Base-by-base conservation (phyloP, 1,140 invertebrate species). In the Vanessa tameamea region DNA sequence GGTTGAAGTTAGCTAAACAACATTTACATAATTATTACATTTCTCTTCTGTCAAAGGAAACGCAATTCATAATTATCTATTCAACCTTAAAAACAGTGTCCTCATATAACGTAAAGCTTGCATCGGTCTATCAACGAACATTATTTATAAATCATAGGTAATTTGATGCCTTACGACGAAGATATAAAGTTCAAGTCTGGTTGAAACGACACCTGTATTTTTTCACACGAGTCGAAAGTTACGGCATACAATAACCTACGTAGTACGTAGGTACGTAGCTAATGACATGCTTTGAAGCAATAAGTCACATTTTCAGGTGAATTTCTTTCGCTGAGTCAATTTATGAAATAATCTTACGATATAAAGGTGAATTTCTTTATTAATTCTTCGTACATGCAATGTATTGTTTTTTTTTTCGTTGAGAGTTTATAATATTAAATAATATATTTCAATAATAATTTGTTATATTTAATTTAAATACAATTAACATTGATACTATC, bases 181-280 rank as follows among this genome's bases (percentile, higher is more conserved):
- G 31, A 12, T 12, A 16, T 70, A 70, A 50, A 15, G 68, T 61
- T 61, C 26, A 15, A 47, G 8, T 23, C 23, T 47, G 48, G 11
- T 7, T 51, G 23, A 20, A 12, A 11, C 13, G 26, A 9, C 73
- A 75, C 47, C 14, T 75, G 73, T 14, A 8, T 14, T 2, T 13
- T n/a, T 47, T 75, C 73, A 47, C 73, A 75, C 51, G 53, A 57
- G 47, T 15, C 51, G 23, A 14, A 59, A 37, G 51, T 48, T 65
- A 43, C 69, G 61, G 70, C 63, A 63, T 70, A 70, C 20, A 43
- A 20, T 48, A 43, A 66, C 6, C 68, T 66, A 66, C 65, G n/a
- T n/a, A n/a, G n/a, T n/a, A n/a, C 70, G 51, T 69, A 50, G 16
- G 6, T 15, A 57, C 59, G 47, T 65, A 66, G 3, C 37, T 43